Evolutionary conservation across 2,888 invertebrate species (phyloP).

Genomic region (Synanthedon formicaeformis): DNA sequence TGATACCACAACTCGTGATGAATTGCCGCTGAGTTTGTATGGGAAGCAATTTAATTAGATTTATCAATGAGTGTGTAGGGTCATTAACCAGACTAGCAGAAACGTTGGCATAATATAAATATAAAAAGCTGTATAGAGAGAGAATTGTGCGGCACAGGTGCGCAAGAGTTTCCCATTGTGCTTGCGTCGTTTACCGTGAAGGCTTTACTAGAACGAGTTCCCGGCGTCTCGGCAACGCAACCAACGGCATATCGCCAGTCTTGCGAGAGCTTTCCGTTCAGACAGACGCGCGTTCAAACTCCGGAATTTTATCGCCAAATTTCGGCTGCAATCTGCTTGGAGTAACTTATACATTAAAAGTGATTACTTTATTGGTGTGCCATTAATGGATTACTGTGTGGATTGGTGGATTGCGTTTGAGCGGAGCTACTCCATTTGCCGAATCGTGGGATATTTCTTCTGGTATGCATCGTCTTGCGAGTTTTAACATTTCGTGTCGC

Average conservation of each 20-base stretch:
- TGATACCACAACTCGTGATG: slow-evolving; percentile 21
- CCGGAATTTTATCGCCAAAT: slow-evolving; percentile 4
- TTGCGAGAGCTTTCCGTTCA: slow-evolving; percentile 21
- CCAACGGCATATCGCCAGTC: slow-evolving; percentile 18
- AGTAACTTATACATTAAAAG: background rate
- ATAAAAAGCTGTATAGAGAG: slow-evolving; percentile 31
- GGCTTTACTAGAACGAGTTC: slow-evolving; percentile 34
- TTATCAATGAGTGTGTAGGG: slow-evolving; percentile 15
- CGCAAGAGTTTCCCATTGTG: slow-evolving; percentile 52
- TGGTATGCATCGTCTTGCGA: slow-evolving; percentile 32
- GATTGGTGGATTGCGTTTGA: slow-evolving; percentile 24
- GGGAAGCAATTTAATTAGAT: background rate
- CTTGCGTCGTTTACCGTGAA: slow-evolving; percentile 30
- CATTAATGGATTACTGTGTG: slow-evolving; percentile 15
- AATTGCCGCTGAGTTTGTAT: slow-evolving; percentile 24
- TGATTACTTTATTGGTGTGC: slow-evolving; percentile 1
- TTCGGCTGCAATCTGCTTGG: background rate
- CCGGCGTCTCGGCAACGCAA: background rate
- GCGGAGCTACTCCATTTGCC: slow-evolving; percentile 21
- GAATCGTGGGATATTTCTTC: slow-evolving; percentile 40
- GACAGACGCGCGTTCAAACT: slow-evolving; percentile 12
- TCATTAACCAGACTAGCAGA: slow-evolving; percentile 50
- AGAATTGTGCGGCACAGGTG: slow-evolving; percentile 40
- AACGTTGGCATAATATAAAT: slow-evolving; percentile 45
- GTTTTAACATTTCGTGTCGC: too few relatives aligned